Evolutionary conservation across 1,140 invertebrate species (phyloP), one percentile per base, ranked within the genome.

Genomic region (Lithobius niger): DNA sequence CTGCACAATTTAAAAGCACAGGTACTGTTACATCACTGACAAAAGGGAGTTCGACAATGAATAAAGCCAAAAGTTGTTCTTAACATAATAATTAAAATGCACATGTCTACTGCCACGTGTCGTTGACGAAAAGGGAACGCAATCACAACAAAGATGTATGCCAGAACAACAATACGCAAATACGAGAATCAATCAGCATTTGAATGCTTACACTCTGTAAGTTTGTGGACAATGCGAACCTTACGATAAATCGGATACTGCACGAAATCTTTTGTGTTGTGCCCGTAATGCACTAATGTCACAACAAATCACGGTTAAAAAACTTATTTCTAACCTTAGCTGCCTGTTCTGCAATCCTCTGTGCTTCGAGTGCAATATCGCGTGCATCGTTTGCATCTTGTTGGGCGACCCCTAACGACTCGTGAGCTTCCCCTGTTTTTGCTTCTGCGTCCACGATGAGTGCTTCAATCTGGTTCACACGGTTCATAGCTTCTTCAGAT

Each of bases 381-480:
- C 81, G 77, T 1, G 92, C 86, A 44, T 77, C 74, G 22, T 80
- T 77, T 0, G 90, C 91, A 65, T 88, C 84, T 45, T 74, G 71
- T 62, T 87, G 82, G 0, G 91, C 89, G 0, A 79, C 81, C 27
- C 69, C 74, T 2, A 88, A 66, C 26, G 82, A 79, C 52, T 71
- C 61, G 25, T 70, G 61, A 15, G 80, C 79, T 28, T 74, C 66
- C 1, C 59, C 26, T 0, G 79, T 80, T 61, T 77, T 77, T 27
- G 77, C 71, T 58, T 77, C 75, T 1, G 85, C 83, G 59, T 80
- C 76, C 13, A 69, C 60, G 43, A 88, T 84, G 27, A 80, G 71
- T 28, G 68, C 57, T 61, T 79, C 68, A 54, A 84, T 86, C 52
- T 75, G 67, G 2, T 73, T 66, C 21, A 85, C 76, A 49, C 74